Percentiles rank a stretch among this genome's conserved stretches.
phyloP scores from a whole-genome alignment of 1,140 invertebrate genomes.

The Temnothorax nylanderi region DNA sequence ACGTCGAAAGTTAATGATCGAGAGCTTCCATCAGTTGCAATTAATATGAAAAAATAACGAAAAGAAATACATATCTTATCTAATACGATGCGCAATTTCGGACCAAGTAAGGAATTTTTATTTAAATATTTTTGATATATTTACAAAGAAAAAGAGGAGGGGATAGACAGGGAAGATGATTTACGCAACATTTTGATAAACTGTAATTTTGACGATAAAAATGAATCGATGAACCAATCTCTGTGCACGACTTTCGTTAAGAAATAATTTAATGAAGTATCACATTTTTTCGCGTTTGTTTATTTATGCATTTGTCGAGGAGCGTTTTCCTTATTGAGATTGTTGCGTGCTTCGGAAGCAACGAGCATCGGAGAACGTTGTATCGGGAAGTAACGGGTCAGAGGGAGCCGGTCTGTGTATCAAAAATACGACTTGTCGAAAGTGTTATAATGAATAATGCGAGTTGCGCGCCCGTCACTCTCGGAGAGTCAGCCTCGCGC shows the following conservation, averaged over 20 bases:
- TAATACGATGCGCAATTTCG: neutral
- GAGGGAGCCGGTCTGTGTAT: slow-evolving; percentile 34
- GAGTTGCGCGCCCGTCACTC: slow-evolving; percentile 40
- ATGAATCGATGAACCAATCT: neutral
- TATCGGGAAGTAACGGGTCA: slow-evolving; percentile 58
- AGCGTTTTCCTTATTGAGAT: neutral
- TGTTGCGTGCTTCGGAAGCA: slow-evolving; percentile 7
- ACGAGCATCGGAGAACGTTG: neutral
- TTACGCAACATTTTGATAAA: neutral
- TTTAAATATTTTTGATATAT: slow-evolving; percentile 5
- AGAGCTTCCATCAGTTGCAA: neutral
- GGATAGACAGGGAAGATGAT: neutral
- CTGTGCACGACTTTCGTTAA: neutral
- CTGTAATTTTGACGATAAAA: too few relatives aligned
- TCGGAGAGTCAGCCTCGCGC: neutral
- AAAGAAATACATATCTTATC: neutral
- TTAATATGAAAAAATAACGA: slow-evolving; percentile 8
- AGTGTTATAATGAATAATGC: slow-evolving; percentile 83
- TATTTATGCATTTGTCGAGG: neutral
- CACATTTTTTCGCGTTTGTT: neutral
- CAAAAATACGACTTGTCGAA: slow-evolving; percentile 78
- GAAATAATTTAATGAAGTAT: neutral
- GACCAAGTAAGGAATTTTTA: neutral
- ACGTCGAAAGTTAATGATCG: neutral
- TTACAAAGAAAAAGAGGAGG: too few relatives aligned